Evolutionary conservation across 1,140 invertebrate genomes (phyloP), one percentile per base, ranked within the genome.

Genomic region (Aphaenogaster rudis): DNA sequence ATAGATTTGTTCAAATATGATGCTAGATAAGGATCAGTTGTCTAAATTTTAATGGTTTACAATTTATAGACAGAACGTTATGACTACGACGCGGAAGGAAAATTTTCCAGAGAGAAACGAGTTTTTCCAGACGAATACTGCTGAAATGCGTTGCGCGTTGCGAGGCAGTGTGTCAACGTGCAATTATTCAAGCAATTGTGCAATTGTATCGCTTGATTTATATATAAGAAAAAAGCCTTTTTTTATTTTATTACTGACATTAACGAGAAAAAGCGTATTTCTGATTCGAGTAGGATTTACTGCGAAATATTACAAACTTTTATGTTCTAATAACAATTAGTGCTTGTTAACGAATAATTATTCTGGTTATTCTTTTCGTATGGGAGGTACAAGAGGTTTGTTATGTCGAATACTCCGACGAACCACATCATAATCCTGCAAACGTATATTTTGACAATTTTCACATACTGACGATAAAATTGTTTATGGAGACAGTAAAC

Each of bases 401-500:
- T 54, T 48, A 59, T 7, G 0, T 52, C 5, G 9, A 52, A 13
- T 74, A 36, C 57, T 76, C 28, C n/a, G 28, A 72, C 52, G 39
- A 74, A 36, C 28, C 15, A 57, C 54, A n/a, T 72, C 67, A 36
- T 74, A 76, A 84, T 84, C 69, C 67, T 17, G n/a, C 54, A 13
- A 76, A 42, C 17, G 17, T 17, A 28, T 63, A 84, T 84, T 84
- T 84, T 76, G 80, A 84, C 80, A 59, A 8, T 84, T 84, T 74
- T 74, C 71, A 86, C 13, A 57, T 54, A 79, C 48, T 28, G 42
- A 6, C 21, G 28, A 86, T 86, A 79, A 86, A 86, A 86, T 86
- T 86, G 76, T 48, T 86, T 61, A 78, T 86, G 61, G 74, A 86
- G 59, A 61, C 82, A 39, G 82, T 54, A 79, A 86, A 86, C 82